Evolutionary conservation across 2,113 vertebrate species (phyloP).

Genomic region (Meles meles): DNA sequence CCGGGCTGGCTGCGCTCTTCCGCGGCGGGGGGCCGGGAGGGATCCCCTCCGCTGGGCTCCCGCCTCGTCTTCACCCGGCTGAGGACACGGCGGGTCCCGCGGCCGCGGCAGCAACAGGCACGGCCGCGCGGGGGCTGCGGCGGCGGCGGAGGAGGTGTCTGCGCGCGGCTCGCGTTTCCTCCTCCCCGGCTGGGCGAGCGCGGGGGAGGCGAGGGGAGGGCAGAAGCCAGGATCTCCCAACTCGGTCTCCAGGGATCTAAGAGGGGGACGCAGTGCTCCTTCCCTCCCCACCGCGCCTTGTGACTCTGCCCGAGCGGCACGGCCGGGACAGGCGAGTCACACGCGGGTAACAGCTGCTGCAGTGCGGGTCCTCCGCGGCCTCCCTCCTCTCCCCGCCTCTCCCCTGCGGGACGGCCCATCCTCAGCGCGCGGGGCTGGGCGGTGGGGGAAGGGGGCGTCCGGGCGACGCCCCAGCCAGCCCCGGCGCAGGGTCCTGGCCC

Average conservation of each 20-base stretch:
- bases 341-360: slow-evolving; percentile 66
- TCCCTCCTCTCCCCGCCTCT: not conserved
- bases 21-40: not conserved
- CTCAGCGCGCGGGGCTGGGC: not conserved
- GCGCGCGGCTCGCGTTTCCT: slow-evolving; percentile 64
- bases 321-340: not conserved
- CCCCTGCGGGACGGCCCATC: not conserved
- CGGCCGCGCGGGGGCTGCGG: not conserved
- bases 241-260: not conserved
- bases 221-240: not conserved
- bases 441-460: not conserved
- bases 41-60: not conserved
- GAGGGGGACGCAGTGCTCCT: not conserved
- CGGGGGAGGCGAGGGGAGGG: slow-evolving; percentile 17
- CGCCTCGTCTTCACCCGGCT: not conserved
- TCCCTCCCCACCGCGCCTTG: not conserved
- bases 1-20: not conserved
- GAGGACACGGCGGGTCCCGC: not conserved
- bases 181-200: slow-evolving; percentile 11
- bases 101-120: slow-evolving; percentile 63
- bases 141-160: slow-evolving; percentile 46
- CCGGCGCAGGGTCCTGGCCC: not conserved
- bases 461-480: not conserved
- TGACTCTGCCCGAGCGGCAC: not conserved
- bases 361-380: slow-evolving; percentile 42